These are phyloP conservation scores for Drosophila lini DNA, from an alignment of 1,140 invertebrate genomes.

Conservation along the genomic window DNA sequence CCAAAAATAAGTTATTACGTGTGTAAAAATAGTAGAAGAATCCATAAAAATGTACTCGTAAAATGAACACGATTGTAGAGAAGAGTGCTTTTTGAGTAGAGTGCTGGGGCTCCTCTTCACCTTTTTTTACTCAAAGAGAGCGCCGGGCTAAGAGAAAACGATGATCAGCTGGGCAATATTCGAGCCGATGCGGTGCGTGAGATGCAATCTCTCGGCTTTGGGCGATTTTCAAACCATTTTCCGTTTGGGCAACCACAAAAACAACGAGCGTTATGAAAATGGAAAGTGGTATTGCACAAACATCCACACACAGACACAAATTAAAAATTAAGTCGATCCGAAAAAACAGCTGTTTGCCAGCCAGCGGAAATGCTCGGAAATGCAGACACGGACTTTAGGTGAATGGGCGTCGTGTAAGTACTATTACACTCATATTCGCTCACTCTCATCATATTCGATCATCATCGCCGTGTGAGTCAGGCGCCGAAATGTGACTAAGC, in stretches of 20 bases:
- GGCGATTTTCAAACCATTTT: conserved; percentile 9
- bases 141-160: conserved; percentile 9
- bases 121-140: conserved; percentile 24
- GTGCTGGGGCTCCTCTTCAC: neutral
- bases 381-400: conserved; percentile 9
- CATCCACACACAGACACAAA: neutral
- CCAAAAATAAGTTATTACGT: conserved; percentile 46
- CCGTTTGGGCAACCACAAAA: conserved; percentile 35
- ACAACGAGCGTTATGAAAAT: conserved; percentile 49
- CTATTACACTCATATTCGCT: conserved; percentile 3
- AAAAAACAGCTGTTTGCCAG: conserved; percentile 39
- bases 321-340: conserved; percentile 13
- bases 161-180: conserved; percentile 36
- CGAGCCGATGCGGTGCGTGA: conserved; percentile 23
- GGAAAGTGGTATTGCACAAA: conserved; percentile 51
- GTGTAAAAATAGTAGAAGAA: conserved; percentile 77
- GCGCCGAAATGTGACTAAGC: conserved; percentile 43
- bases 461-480: conserved; percentile 31
- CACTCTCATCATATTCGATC: conserved; percentile 32
- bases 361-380: conserved; percentile 32
- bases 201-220: conserved; percentile 8
- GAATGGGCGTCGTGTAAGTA: conserved; percentile 12
- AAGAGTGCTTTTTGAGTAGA: conserved; percentile 17
- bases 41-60: conserved; percentile 72
- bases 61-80: conserved; percentile 55